These are phyloP conservation scores for Metalampra italica DNA, from an alignment of 2,888 invertebrate genomes.

Conservation along the genomic window DNA sequence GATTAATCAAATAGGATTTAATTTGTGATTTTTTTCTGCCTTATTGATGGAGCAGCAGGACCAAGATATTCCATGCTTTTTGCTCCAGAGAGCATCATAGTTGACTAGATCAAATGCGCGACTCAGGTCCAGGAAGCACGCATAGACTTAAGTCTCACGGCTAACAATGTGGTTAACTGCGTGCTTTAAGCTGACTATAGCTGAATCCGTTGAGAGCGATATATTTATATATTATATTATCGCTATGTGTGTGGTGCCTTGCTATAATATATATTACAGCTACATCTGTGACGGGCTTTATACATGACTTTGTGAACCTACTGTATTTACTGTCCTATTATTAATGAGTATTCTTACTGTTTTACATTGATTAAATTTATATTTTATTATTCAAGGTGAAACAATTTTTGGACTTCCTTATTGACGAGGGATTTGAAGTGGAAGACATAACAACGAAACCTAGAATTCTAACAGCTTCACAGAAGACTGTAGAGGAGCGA, in stretches of 20 bases:
- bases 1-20: no score
- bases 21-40: no score
- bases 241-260: no score
- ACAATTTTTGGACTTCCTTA: constrained; percentile 77
- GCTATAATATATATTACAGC: no score
- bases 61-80: constrained; percentile 8
- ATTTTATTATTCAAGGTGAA: constrained; percentile 66
- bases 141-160: constrained; percentile 8
- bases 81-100: constrained; percentile 17
- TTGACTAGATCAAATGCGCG: constrained; percentile 18
- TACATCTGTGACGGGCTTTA: no score
- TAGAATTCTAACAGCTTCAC: constrained; percentile 75
- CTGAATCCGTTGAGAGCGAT: constrained; percentile 15
- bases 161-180: constrained; percentile 9
- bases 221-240: no score
- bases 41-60: no score
- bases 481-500: constrained; percentile 74
- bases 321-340: no score
- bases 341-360: no score
- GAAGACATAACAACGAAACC: constrained; percentile 75
- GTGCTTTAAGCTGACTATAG: constrained; percentile 12
- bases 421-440: constrained; percentile 70
- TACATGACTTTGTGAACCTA: no score
- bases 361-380: no score
- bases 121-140: constrained; percentile 16